Conservation (phyloP, 2,113 vertebrate species). For the Laticauda colubrina region DNA sequence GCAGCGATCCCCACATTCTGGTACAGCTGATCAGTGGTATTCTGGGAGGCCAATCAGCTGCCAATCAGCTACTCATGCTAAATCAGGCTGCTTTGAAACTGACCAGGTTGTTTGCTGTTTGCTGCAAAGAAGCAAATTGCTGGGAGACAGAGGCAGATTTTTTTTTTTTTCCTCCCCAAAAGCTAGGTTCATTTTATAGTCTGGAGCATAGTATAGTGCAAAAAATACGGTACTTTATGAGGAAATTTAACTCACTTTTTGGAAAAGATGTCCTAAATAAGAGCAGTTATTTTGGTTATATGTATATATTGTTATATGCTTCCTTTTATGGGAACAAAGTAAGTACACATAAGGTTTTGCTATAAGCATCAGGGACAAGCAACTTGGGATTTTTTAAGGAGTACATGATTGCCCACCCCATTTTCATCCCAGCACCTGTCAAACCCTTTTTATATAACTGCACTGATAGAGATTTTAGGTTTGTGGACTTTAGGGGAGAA, state of each 20-base stretch:
- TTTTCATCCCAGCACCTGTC: slow-evolving; percentile 17
- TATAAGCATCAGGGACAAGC: neutral
- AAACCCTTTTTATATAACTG: slow-evolving; percentile 45
- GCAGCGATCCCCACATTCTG: too few relatives aligned
- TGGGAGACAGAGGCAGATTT: too few relatives aligned
- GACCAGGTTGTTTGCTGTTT: too few relatives aligned
- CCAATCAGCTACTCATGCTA: too few relatives aligned
- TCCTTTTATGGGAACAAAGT: neutral
- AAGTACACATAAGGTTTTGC: neutral
- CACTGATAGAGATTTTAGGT: slow-evolving; percentile 25
- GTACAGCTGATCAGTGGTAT: too few relatives aligned
- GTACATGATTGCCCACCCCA: slow-evolving; percentile 30
- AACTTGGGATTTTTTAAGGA: slow-evolving; percentile 38
- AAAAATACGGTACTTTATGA: neutral
- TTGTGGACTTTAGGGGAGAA: neutral
- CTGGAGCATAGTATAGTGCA: too few relatives aligned
- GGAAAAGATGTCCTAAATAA: neutral
- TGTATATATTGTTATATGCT: neutral
- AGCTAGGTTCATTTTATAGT: too few relatives aligned
- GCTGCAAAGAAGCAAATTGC: too few relatives aligned
- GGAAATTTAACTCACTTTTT: neutral
- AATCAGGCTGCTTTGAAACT: too few relatives aligned
- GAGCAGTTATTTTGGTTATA: neutral
- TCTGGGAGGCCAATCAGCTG: too few relatives aligned
- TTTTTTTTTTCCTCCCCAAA: too few relatives aligned